Conservation (phyloP, 2,797 vertebrate species). For the Limosa lapponica region DNA sequence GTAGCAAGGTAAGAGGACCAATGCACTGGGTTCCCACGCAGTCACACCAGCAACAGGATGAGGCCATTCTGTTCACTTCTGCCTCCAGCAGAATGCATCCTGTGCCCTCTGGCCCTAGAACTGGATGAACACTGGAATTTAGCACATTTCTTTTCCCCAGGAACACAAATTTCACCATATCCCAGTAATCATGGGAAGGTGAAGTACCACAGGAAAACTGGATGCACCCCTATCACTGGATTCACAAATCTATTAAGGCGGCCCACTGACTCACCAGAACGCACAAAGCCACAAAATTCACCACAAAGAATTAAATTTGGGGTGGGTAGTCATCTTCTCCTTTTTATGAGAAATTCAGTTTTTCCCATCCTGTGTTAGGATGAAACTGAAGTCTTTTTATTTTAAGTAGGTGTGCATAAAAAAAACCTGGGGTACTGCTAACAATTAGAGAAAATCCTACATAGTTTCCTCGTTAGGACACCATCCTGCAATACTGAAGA, state of each 20-base stretch:
- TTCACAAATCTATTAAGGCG: not conserved
- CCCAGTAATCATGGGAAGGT: accelerated
- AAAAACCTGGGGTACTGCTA: accelerated
- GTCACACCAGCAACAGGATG: accelerated
- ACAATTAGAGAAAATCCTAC: not conserved
- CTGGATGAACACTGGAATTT: accelerated
- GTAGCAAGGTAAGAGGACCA: too few relatives aligned
- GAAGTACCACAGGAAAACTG: not conserved
- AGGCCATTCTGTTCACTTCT: accelerated
- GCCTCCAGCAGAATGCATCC: not conserved
- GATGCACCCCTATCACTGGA: accelerated
- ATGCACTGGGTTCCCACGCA: accelerated
- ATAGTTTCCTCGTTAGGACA: not conserved
- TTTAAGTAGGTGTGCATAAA: accelerated
- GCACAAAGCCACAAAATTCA: not conserved
- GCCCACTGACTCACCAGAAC: not conserved
- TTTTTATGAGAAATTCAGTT: accelerated
- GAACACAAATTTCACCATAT: not conserved
- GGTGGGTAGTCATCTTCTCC: accelerated
- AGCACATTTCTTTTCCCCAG: not conserved
- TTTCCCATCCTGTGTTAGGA: not conserved
- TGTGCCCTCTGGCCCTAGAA: accelerated
- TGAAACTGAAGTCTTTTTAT: not conserved
- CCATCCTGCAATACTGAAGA: not conserved
- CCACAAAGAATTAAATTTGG: not conserved